Percentiles rank a stretch among this genome's conserved stretches.
These are phyloP conservation scores for Liodrosophila aerea DNA, from an alignment of 2,888 invertebrate species.

Conservation along the genomic window DNA sequence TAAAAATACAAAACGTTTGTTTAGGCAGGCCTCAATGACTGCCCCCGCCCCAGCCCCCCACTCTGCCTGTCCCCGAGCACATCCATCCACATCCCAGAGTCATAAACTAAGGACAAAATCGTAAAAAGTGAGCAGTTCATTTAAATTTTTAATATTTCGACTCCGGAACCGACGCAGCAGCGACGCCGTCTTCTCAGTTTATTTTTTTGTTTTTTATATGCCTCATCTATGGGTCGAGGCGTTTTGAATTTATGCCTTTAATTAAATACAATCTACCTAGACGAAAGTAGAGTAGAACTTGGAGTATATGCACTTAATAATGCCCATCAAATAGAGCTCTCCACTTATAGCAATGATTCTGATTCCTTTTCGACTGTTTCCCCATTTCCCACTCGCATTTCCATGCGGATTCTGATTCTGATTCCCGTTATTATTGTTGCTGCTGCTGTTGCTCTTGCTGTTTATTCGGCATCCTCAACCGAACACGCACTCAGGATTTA, in stretches of 20 bases:
- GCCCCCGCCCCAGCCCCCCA: conserved; percentile 1
- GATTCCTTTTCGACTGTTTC: conserved; percentile 32
- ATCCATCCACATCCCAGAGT: conserved; percentile 44
- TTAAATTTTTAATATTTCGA: conserved; percentile 77
- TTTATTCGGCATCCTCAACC: conserved; percentile 54
- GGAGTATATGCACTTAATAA: conserved; percentile 53
- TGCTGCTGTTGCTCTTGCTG: conserved; percentile 35
- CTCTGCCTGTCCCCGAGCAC: conserved; percentile 2
- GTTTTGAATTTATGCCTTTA: conserved; percentile 72
- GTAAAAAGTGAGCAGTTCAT: conserved; percentile 77
- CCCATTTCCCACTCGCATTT: neutral
- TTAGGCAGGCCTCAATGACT: conserved; percentile 64
- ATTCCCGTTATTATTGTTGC: conserved; percentile 17
- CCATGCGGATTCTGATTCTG: neutral
- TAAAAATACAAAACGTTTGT: conserved; percentile 76
- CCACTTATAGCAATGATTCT: conserved; percentile 36
- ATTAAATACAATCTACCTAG: conserved; percentile 72
- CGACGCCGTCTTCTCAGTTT: conserved; percentile 34
- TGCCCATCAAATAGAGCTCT: conserved; percentile 55
- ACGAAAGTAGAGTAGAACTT: conserved; percentile 19
- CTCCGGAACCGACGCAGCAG: conserved; percentile 31
- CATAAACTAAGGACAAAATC: conserved; percentile 76
- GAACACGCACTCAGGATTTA: conserved; percentile 76
- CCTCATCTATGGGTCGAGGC: conserved; percentile 4
- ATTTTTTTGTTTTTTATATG: conserved; percentile 52